Evolutionary conservation across 2,113 vertebrate species (phyloP).

Genomic region (Carollia perspicillata): DNA sequence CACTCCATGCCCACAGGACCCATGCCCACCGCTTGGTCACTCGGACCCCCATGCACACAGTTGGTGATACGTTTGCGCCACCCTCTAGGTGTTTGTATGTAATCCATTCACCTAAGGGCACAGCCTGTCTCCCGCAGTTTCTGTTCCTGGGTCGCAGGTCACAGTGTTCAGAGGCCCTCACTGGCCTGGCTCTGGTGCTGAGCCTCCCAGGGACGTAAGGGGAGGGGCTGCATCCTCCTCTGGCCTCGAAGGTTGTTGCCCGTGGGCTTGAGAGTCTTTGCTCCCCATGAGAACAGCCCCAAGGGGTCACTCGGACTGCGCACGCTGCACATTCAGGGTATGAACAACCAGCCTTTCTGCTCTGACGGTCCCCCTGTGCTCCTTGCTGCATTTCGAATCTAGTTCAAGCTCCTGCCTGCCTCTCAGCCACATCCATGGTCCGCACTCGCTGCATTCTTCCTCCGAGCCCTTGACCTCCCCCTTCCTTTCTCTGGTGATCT

Average conservation of each 20-base stretch:
- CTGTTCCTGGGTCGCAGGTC: no score
- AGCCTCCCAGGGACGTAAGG: no score
- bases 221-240: no score
- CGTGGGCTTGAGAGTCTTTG: accelerated
- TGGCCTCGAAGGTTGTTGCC: neutral
- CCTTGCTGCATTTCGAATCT: neutral
- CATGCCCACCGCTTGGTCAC: neutral
- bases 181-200: neutral
- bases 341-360: neutral
- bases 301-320: neutral
- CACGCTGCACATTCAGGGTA: accelerated
- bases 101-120: accelerated
- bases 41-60: accelerated
- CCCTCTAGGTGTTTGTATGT: accelerated
- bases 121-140: neutral
- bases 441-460: neutral
- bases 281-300: neutral
- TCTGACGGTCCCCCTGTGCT: neutral
- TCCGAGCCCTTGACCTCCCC: neutral
- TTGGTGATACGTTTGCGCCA: accelerated
- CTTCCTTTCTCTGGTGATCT: neutral
- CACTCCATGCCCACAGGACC: accelerated
- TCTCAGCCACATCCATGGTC: accelerated
- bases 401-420: neutral
- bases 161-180: neutral